These are phyloP conservation scores for Subacronicta megacephala DNA, from an alignment of 2,888 invertebrate genomes.

Conservation along the genomic window DNA sequence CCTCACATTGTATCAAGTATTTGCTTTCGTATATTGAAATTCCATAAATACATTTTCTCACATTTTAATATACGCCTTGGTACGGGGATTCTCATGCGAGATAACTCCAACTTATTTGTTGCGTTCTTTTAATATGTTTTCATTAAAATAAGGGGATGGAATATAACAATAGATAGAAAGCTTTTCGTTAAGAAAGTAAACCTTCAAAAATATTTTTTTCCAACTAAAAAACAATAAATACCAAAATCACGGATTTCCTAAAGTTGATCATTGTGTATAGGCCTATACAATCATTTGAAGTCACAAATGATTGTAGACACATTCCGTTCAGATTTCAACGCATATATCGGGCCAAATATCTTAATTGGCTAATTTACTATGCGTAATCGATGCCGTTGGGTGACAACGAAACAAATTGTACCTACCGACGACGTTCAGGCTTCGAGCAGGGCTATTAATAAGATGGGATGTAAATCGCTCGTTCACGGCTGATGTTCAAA, in stretches of 20 bases:
- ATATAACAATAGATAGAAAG: neutral
- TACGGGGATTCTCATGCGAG: constrained; percentile 19
- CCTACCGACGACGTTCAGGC: constrained; percentile 14
- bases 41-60: constrained; percentile 17
- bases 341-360: constrained; percentile 1
- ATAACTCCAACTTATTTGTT: constrained; percentile 41
- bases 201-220: neutral
- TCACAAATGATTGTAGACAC: too few species aligned
- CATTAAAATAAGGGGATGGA: constrained; percentile 17
- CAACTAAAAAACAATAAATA: constrained; percentile 1
- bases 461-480: constrained; percentile 30
- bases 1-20: neutral
- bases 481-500: constrained; percentile 14
- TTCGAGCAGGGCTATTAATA: constrained; percentile 17
- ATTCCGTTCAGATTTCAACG: neutral
- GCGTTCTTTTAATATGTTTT: constrained; percentile 26
- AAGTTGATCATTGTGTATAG: too few species aligned
- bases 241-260: too few species aligned
- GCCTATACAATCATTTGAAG: too few species aligned
- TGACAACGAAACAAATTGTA: constrained; percentile 8
- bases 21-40: constrained; percentile 29
- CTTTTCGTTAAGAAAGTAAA: neutral
- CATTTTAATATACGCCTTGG: constrained; percentile 36
- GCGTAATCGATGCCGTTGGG: constrained; percentile 5
- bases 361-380: constrained; percentile 22